Evolutionary conservation across 2,113 vertebrate genomes (phyloP).

Genomic region (Dunckerocampus dactyliophorus): DNA sequence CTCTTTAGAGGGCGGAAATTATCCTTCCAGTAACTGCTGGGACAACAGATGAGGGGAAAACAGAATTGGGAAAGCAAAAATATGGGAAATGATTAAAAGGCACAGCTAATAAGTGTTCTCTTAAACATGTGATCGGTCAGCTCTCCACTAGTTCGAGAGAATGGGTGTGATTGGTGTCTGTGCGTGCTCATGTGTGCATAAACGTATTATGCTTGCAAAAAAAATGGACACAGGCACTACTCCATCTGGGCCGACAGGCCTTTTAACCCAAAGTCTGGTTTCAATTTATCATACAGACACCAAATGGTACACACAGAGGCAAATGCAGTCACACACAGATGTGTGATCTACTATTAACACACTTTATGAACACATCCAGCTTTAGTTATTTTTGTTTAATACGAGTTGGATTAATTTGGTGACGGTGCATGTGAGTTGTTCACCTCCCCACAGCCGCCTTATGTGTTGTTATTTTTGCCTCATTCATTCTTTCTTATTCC

Average conservation of each 20-base stretch:
- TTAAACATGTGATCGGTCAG: background rate
- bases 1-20: constrained; percentile 47
- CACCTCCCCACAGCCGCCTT: no score
- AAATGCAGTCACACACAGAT: constrained; percentile 30
- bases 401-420: constrained; percentile 35
- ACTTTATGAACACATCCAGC: constrained; percentile 46
- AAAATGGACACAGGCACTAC: constrained; percentile 42
- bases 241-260: constrained; percentile 55
- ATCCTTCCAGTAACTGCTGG: constrained; percentile 64
- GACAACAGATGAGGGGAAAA: constrained; percentile 43
- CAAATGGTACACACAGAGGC: constrained; percentile 39
- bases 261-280: constrained; percentile 55
- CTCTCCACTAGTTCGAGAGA: background rate
- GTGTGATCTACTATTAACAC: constrained; percentile 64
- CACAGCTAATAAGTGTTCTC: background rate
- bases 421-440: constrained; percentile 13
- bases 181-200: constrained; percentile 12
- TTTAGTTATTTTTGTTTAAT: constrained; percentile 63
- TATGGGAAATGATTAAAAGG: background rate
- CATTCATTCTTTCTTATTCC: constrained; percentile 35
- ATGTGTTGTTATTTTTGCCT: constrained; percentile 19
- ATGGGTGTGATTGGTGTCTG: background rate
- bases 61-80: constrained; percentile 5
- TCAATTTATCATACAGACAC: constrained; percentile 56
- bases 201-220: background rate